Evolutionary conservation across 1,140 invertebrate genomes (phyloP).

Genomic region (Dicyema japonicum): DNA sequence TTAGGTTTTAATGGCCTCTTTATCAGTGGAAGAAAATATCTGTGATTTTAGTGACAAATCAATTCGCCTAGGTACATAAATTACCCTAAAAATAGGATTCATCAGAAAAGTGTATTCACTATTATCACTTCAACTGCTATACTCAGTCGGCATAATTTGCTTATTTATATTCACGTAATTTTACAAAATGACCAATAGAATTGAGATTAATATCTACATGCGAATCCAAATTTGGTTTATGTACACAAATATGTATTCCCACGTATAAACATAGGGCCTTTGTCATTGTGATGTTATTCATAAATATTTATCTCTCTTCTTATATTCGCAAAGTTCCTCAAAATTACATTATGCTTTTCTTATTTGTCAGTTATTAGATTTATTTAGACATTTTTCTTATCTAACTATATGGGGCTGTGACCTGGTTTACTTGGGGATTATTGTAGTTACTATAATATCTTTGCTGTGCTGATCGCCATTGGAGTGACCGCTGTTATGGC

Average conservation of each 20-base stretch:
- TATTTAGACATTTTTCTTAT: not conserved
- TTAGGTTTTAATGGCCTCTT: no score
- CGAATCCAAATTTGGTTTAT: no score
- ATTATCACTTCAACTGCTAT: slow-evolving; percentile 37
- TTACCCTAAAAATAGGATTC: slow-evolving; percentile 10
- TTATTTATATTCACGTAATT: slow-evolving; percentile 13
- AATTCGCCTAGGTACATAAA: slow-evolving; percentile 4
- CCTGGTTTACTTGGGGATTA: slow-evolving; percentile 3
- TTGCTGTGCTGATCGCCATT: slow-evolving; percentile 36
- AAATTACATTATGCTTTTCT: slow-evolving; percentile 50
- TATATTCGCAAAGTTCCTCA: slow-evolving; percentile 44
- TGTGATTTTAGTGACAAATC: slow-evolving; percentile 5
- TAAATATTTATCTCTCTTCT: slow-evolving; percentile 50
- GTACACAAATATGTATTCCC: no score
- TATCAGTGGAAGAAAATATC: no score
- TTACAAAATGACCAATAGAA: not conserved
- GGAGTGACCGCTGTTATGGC: slow-evolving; percentile 43
- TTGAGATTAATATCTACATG: not conserved
- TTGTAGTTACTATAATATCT: slow-evolving; percentile 7
- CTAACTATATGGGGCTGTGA: slow-evolving; percentile 1
- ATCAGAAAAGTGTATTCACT: slow-evolving; percentile 47
- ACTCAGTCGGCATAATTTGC: slow-evolving; percentile 41
- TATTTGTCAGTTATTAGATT: slow-evolving; percentile 28
- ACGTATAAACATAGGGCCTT: slow-evolving; percentile 9
- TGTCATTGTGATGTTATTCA: slow-evolving; percentile 37